Conservation (phyloP, 1,140 invertebrate genomes). For the Hycleus cichorii region DNA sequence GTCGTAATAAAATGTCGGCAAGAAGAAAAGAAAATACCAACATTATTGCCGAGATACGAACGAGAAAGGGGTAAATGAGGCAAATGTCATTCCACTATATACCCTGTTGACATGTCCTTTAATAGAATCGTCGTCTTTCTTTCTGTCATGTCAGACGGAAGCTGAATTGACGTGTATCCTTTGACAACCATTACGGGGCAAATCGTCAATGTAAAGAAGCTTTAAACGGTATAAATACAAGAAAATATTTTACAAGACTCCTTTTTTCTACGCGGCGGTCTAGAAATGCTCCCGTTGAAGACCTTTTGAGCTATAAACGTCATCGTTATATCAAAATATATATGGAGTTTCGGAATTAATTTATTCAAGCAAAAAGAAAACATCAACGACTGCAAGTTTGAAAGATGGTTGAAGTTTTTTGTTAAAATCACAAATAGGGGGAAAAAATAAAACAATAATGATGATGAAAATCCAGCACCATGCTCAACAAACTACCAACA, state of each 20-base stretch:
- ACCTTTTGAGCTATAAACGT: neutral
- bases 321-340: slow-evolving; percentile 7
- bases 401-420: neutral
- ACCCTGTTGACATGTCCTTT: neutral
- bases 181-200: neutral
- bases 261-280: neutral
- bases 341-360: neutral
- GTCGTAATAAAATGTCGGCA: slow-evolving; percentile 14
- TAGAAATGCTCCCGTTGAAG: too few relatives aligned
- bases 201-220: neutral
- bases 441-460: too few relatives aligned
- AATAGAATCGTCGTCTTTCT: neutral
- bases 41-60: neutral
- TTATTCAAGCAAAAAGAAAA: slow-evolving; percentile 6
- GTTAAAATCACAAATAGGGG: too few relatives aligned
- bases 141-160: too few relatives aligned
- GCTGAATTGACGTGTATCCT: too few relatives aligned
- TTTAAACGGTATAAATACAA: too few relatives aligned
- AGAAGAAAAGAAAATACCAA: slow-evolving; percentile 8
- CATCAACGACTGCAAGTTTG: slow-evolving; percentile 8
- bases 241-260: too few relatives aligned
- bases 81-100: neutral
- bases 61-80: slow-evolving; percentile 11
- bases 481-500: neutral
- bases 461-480: too few relatives aligned